phyloP scores from a whole-genome alignment of 1,140 invertebrate species.

The Leptonema lineaticorne region DNA sequence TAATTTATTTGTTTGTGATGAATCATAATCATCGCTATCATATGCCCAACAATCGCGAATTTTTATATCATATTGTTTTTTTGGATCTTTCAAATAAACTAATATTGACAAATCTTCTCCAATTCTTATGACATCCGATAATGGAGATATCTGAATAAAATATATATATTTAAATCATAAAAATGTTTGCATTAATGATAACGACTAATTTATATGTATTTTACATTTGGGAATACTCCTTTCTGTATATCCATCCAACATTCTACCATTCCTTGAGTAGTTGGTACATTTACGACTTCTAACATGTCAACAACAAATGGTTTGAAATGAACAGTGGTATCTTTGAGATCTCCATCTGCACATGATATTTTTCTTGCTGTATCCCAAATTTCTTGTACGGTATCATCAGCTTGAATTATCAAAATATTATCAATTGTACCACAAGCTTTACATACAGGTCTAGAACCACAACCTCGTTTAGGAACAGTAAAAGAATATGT shows the following conservation, averaged over 20 bases:
- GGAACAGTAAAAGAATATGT: slow-evolving; percentile 64
- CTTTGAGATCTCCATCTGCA: slow-evolving; percentile 54
- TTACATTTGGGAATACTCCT: slow-evolving; percentile 68
- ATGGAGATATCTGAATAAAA: slow-evolving; percentile 55
- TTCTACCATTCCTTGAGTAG: slow-evolving; percentile 61
- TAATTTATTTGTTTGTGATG: slow-evolving; percentile 60
- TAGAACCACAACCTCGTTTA: slow-evolving; percentile 62
- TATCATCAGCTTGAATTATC: slow-evolving; percentile 66
- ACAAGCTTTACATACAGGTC: slow-evolving; percentile 60
- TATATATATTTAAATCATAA: slow-evolving; percentile 8
- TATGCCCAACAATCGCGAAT: slow-evolving; percentile 75
- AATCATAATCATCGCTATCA: slow-evolving; percentile 65
- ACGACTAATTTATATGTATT: not conserved
- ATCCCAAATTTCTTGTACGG: slow-evolving; percentile 64
- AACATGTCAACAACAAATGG: slow-evolving; percentile 73
- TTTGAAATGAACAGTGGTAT: slow-evolving; percentile 66
- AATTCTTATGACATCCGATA: slow-evolving; percentile 66
- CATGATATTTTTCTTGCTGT: slow-evolving; percentile 64
- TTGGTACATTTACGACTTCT: slow-evolving; percentile 66
- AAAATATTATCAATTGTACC: slow-evolving; percentile 64
- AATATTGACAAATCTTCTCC: slow-evolving; percentile 70
- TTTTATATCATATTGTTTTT: slow-evolving; percentile 65
- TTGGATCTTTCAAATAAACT: slow-evolving; percentile 67
- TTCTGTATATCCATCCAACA: slow-evolving; percentile 79
- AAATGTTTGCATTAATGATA: not conserved